Base-by-base conservation (phyloP, 2,888 invertebrate genomes). In the Cephonodes hylas region DNA sequence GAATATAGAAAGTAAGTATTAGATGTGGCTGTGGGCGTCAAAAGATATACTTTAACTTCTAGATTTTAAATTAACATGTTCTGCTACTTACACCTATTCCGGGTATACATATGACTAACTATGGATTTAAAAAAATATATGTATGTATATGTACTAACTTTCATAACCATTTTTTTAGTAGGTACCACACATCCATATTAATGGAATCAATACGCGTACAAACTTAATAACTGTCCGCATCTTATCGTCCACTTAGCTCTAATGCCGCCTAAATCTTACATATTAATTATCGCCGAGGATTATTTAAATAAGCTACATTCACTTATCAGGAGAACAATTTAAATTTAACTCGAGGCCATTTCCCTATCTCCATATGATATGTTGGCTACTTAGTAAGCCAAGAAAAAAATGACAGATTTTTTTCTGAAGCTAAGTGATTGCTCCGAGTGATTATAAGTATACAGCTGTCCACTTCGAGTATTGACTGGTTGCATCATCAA, bases 281-380 rank as follows among this genome's bases (percentile, higher is more conserved):
- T 58, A 44, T 58, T 59, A 31, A 27, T 27, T 59, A 45, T 45
- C 44, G 59, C 7, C 31, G 31, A 25, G 27, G 58, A 59, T 59
- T 59, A 45, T 31, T 59, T 59, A 59, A 45, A 59, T 59, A 27
- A 18, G 20, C 27, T 25, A 23, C 15, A 38, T 44, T 59, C 20
- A 45, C 53, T 53, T 53, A 53, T 53, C 53, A 18, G 53, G 53
- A 3, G 27, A 53, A 53, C 53, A 53, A 27, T 60, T 48, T 42
- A 22, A 48, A 38, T 44, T 64, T 34, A 58, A 25, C 63, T 53
- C n/a, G 38, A 23, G 31, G 27, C 3, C 18, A 53, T 53, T 48
- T 53, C 18, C 15, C 27, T 53, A 53, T 27, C 18, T 15, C 18
- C 27, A 53, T 53, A 53, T 18, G 10, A 18, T 15, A 27, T 53